Percentiles rank a stretch among this genome's conserved stretches.
These are phyloP conservation scores for Protaetia brevitarsis DNA, from an alignment of 1,140 invertebrate species.

Conservation along the genomic window DNA sequence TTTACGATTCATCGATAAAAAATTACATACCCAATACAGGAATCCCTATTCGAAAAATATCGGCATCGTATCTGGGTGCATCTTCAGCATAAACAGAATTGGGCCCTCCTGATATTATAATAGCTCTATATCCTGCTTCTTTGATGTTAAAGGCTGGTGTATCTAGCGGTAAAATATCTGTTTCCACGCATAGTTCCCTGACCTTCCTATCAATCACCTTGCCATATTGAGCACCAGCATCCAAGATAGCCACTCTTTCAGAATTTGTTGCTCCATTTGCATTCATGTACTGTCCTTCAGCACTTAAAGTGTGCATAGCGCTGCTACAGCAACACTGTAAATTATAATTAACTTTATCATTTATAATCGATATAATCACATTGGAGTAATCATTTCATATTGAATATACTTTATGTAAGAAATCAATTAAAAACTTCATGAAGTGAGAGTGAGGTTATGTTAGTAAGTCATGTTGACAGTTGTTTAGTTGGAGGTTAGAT, in stretches of 20 bases:
- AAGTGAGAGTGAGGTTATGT: neutral
- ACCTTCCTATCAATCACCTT: slow-evolving; percentile 91
- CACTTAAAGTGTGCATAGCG: slow-evolving; percentile 53
- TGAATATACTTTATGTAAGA: neutral
- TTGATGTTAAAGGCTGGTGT: slow-evolving; percentile 86
- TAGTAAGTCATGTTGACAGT: slow-evolving; percentile 15
- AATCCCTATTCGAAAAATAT: slow-evolving; percentile 92
- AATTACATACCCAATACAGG: slow-evolving; percentile 76
- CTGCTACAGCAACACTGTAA: slow-evolving; percentile 51
- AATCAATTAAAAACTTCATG: neutral
- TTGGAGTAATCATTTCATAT: neutral
- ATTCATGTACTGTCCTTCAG: slow-evolving; percentile 50
- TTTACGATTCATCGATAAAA: neutral
- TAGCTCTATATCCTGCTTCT: slow-evolving; percentile 86
- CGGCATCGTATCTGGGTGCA: slow-evolving; percentile 90
- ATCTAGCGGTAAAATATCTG: slow-evolving; percentile 90
- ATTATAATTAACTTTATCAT: neutral
- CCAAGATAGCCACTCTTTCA: slow-evolving; percentile 89
- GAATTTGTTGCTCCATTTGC: slow-evolving; percentile 50
- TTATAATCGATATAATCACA: neutral
- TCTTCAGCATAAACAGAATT: slow-evolving; percentile 95
- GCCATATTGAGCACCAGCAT: slow-evolving; percentile 98
- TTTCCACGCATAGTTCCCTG: slow-evolving; percentile 89
- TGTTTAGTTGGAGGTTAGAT: neutral
- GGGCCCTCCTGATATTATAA: slow-evolving; percentile 97